A percentile compares a stretch with the other conserved stretches of the same genome.
phyloP scores from a whole-genome alignment of 1,140 invertebrate species.

The Drosophila varians region DNA sequence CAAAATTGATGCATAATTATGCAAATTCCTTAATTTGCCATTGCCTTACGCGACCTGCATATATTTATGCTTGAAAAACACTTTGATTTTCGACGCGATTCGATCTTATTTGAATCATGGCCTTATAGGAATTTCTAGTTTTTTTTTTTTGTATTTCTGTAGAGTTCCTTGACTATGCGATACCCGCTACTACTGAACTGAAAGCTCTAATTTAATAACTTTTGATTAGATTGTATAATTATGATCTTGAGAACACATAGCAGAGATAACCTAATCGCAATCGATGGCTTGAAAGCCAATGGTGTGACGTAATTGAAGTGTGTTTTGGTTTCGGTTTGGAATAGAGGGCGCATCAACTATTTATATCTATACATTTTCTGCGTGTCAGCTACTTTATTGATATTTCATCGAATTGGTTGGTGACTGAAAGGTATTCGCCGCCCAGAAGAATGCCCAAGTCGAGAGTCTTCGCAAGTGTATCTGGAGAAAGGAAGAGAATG shows the following conservation, averaged over 20 bases:
- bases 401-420: slow-evolving; percentile 28
- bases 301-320: slow-evolving; percentile 4
- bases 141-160: background rate
- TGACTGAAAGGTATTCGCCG: too few species aligned
- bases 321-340: slow-evolving; percentile 10
- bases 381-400: slow-evolving; percentile 39
- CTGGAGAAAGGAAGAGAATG: slow-evolving; percentile 23
- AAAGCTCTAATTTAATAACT: background rate
- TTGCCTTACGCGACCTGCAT: slow-evolving; percentile 52
- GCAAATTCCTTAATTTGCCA: slow-evolving; percentile 71
- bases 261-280: background rate
- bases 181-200: background rate
- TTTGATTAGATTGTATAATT: background rate
- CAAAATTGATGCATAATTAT: slow-evolving; percentile 71
- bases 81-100: slow-evolving; percentile 24
- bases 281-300: background rate
- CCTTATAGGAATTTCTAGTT: background rate
- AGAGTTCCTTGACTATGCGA: background rate
- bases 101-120: slow-evolving; percentile 13
- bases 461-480: too few species aligned
- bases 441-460: too few species aligned
- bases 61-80: slow-evolving; percentile 58
- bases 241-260: background rate
- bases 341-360: slow-evolving; percentile 11
- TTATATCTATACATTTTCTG: background rate